Evolutionary conservation across 2,888 invertebrate species (phyloP).

Genomic region (Lottia scabra): DNA sequence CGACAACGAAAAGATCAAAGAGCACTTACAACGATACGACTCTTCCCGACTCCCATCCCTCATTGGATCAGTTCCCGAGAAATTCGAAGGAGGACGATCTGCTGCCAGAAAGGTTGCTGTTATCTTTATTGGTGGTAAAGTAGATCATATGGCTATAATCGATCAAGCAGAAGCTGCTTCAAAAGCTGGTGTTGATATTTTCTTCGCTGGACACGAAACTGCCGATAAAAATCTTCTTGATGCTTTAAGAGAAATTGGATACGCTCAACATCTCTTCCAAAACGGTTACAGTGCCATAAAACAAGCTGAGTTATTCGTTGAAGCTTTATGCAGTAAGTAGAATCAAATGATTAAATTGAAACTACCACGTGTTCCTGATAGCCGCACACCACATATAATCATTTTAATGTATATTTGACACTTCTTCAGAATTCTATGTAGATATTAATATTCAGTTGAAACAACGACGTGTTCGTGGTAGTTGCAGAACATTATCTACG

Average conservation of each 20-base stretch:
- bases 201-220: not conserved
- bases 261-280: not conserved
- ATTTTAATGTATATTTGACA: no score
- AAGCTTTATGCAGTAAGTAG: not conserved
- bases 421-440: no score
- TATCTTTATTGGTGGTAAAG: constrained; percentile 18
- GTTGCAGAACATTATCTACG: no score
- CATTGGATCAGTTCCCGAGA: not conserved
- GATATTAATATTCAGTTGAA: no score
- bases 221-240: not conserved
- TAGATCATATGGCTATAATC: not conserved
- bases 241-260: not conserved
- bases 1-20: not conserved
- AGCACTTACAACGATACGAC: constrained; percentile 13
- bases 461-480: no score
- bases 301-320: not conserved
- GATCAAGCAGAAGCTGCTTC: not conserved
- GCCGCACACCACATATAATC: no score
- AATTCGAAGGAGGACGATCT: constrained; percentile 9
- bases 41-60: constrained; percentile 11
- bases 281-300: not conserved
- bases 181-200: not conserved
- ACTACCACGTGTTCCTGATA: no score
- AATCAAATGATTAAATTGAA: no score
- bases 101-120: constrained; percentile 16